Percentiles rank a stretch among this genome's conserved stretches.
These are phyloP conservation scores for Himalopsyche anomala DNA, from an alignment of 2,888 invertebrate genomes.

Conservation along the genomic window DNA sequence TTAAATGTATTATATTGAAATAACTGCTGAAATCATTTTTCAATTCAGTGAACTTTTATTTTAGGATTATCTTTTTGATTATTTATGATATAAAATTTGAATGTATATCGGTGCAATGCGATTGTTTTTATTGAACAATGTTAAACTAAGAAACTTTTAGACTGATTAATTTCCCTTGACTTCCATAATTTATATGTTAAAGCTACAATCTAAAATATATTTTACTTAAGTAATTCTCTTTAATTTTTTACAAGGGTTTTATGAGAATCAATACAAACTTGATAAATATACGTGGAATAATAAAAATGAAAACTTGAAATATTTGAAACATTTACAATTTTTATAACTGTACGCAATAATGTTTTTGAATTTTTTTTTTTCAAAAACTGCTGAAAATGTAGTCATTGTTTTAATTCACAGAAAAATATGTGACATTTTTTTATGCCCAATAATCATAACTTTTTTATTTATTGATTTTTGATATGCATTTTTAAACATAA, in stretches of 20 bases:
- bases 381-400: too few species aligned
- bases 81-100: conserved; percentile 15
- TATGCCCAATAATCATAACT: too few species aligned
- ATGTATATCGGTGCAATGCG: conserved; percentile 41
- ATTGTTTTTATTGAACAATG: conserved; percentile 55
- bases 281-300: neutral
- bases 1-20: conserved; percentile 42
- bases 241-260: conserved; percentile 3
- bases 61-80: conserved; percentile 5
- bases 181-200: conserved; percentile 54
- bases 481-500: too few species aligned
- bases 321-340: too few species aligned
- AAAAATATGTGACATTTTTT: too few species aligned
- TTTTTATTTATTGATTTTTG: too few species aligned
- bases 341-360: too few species aligned
- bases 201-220: conserved; percentile 50
- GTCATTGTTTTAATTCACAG: too few species aligned
- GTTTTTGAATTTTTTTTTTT: too few species aligned
- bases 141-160: conserved; percentile 49
- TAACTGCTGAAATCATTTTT: conserved; percentile 40
- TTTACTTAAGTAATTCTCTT: conserved; percentile 39
- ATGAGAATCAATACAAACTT: neutral
- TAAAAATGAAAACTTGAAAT: too few species aligned
- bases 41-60: conserved; percentile 5
- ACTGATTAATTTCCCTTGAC: conserved; percentile 61